These are phyloP conservation scores for Trigoniulus corallinus DNA, from an alignment of 1,140 invertebrate species.

Conservation along the genomic window DNA sequence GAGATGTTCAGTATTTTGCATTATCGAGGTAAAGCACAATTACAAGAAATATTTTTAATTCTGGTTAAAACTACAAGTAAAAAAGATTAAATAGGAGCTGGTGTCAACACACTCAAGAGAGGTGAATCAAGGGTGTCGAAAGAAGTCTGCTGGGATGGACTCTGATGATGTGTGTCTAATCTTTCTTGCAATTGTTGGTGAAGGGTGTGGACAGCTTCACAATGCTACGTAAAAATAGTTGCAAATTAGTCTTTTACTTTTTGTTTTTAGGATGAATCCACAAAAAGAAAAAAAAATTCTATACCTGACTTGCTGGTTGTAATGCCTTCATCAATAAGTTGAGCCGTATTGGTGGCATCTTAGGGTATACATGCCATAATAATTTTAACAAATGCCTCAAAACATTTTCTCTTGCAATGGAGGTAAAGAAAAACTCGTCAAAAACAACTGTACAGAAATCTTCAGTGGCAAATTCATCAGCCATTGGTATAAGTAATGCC, in stretches of 20 bases:
- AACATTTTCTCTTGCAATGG: conserved; percentile 73
- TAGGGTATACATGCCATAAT: conserved; percentile 78
- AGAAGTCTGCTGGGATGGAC: conserved; percentile 35
- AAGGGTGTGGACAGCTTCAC: conserved; percentile 63
- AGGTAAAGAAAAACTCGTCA: conserved; percentile 89
- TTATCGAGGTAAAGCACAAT: too few relatives aligned
- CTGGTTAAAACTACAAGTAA: too few relatives aligned
- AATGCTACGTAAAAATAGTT: conserved; percentile 42
- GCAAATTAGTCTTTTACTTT: too few relatives aligned
- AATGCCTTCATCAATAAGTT: conserved; percentile 73
- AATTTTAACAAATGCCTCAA: conserved; percentile 82
- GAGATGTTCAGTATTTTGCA: too few relatives aligned
- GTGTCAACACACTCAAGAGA: conserved; percentile 64
- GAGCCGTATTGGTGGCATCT: conserved; percentile 57
- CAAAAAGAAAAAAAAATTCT: conserved; percentile 7
- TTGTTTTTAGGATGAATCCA: too few relatives aligned
- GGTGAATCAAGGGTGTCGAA: conserved; percentile 65
- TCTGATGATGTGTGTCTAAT: conserved; percentile 51
- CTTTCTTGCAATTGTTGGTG: conserved; percentile 61
- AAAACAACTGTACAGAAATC: conserved; percentile 91
- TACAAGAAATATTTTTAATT: too few relatives aligned
- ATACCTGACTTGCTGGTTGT: conserved; percentile 45
- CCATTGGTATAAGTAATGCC: conserved; percentile 68
- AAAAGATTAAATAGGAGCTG: too few relatives aligned
- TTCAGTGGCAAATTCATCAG: conserved; percentile 81